Evolutionary conservation across 1,140 invertebrate species (phyloP), one percentile per base, ranked within the genome.

Genomic region (Aphaenogaster floridana): DNA sequence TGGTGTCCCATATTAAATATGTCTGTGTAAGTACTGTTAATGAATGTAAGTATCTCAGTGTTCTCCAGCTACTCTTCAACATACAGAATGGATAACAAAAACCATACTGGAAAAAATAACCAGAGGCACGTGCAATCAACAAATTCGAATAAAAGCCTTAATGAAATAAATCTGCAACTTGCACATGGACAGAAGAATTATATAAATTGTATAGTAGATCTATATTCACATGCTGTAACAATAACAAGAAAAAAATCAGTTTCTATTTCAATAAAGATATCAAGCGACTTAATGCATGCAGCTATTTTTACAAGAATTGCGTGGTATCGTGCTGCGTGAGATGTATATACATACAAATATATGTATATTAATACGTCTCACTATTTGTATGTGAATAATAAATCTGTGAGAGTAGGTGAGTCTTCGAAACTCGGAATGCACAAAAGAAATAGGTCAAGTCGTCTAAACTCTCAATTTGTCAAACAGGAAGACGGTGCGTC

Each of bases 31-130:
- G 59, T 80, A 66, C 52, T 78, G 86, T 91, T 90, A 91, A 91
- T 90, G 8, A 78, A 90, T 81, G 85, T 86, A 80, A 72, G 52
- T 89, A 54, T 81, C 68, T 86, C 48, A 48, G 63, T 77, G 86
- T 89, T 59, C 34, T 86, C 17, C 85, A 87, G 84, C 90, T 84
- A 86, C 63, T 91, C 66, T 72, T 86, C 48, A 89, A 92, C 92
- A 93, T 94, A 95, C 94, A 94, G 94, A 94, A 95, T 94, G 94
- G 94, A 95, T 94, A 94, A 94, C 92, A 90, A 93, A 93, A 92
- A 91, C 48, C 28, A 88, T 90, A 93, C 78, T 77, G 69, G 90
- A 81, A 89, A 57, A 89, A 88, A 92, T 76, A 78, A 88, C 57
- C 59, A 63, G 83, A 90, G 84, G 86, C 88, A 87, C 92, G 89